A percentile compares a stretch with the other conserved stretches of the same genome.
Evolutionary conservation across 2,113 vertebrate species (phyloP).

Genomic region (Dicaeum eximium): DNA sequence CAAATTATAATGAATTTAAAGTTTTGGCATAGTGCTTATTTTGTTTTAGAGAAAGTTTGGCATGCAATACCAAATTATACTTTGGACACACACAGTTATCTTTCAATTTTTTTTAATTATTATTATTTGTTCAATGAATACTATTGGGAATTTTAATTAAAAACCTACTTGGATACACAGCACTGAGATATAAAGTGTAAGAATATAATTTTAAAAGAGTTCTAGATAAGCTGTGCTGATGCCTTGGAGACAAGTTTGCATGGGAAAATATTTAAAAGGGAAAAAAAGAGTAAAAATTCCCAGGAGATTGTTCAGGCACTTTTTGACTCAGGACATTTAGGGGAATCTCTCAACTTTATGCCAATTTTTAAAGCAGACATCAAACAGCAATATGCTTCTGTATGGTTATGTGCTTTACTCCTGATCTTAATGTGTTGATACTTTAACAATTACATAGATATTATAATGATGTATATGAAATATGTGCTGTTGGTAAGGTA

Average conservation of each 20-base stretch:
- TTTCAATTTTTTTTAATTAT: neutral
- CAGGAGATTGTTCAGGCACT: neutral
- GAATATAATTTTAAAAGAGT: neutral
- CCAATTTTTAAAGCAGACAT: neutral
- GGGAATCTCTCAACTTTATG: neutral
- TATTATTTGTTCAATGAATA: neutral
- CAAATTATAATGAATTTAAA: no score
- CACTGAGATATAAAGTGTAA: neutral
- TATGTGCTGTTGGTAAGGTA: neutral
- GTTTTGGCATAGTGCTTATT: no score
- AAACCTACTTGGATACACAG: neutral
- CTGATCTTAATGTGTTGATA: neutral
- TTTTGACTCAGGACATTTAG: conserved; percentile 3
- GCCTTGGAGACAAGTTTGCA: neutral
- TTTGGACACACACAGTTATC: no score
- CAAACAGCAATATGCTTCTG: neutral
- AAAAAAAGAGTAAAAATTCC: neutral
- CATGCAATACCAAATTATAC: no score
- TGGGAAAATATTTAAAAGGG: conserved; percentile 1
- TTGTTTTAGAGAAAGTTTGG: no score
- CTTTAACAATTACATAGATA: neutral
- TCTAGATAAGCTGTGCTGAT: neutral
- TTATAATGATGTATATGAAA: neutral
- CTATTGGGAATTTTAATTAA: neutral
- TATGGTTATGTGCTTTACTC: neutral